These are phyloP conservation scores for Lophius americanus DNA, from an alignment of 2,797 vertebrate genomes.

Conservation along the genomic window DNA sequence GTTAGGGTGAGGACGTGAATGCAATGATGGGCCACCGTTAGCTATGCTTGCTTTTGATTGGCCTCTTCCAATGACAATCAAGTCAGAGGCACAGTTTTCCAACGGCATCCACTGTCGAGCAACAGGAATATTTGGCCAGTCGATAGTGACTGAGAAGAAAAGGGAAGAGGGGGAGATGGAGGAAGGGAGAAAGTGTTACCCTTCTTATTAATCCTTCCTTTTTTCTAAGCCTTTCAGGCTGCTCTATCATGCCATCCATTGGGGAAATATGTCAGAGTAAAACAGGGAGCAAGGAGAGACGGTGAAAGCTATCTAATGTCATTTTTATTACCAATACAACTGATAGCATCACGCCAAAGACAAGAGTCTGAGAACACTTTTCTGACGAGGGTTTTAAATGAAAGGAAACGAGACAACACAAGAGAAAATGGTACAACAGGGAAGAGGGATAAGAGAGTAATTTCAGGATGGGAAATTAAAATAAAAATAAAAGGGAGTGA, in stretches of 20 bases:
- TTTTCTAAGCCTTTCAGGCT: slow-evolving; percentile 69
- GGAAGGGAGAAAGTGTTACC: slow-evolving; percentile 67
- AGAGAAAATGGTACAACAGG: slow-evolving; percentile 20
- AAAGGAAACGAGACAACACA: slow-evolving; percentile 5
- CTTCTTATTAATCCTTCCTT: slow-evolving; percentile 63
- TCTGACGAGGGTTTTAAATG: slow-evolving; percentile 38
- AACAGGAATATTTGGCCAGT: slow-evolving; percentile 57
- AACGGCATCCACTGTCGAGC: slow-evolving; percentile 54
- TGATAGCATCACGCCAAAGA: slow-evolving; percentile 69
- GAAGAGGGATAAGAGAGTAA: slow-evolving; percentile 2
- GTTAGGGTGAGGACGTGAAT: slow-evolving; percentile 31
- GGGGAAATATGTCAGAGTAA: slow-evolving; percentile 61
- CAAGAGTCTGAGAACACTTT: slow-evolving; percentile 59
- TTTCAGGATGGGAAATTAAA: slow-evolving; percentile 25
- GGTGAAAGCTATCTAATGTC: slow-evolving; percentile 70
- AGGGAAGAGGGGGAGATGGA: slow-evolving; percentile 21
- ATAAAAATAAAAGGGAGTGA: slow-evolving; percentile 9
- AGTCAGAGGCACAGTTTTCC: slow-evolving; percentile 39
- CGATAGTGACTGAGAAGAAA: slow-evolving; percentile 61
- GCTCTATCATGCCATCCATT: slow-evolving; percentile 66
- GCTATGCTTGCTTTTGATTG: slow-evolving; percentile 56
- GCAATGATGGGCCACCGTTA: slow-evolving; percentile 15
- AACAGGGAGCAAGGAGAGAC: slow-evolving; percentile 69
- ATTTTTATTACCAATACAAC: slow-evolving; percentile 70
- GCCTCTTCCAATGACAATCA: slow-evolving; percentile 59